Evolutionary conservation across 1,140 invertebrate genomes (phyloP).

Genomic region (Magallana gigas): DNA sequence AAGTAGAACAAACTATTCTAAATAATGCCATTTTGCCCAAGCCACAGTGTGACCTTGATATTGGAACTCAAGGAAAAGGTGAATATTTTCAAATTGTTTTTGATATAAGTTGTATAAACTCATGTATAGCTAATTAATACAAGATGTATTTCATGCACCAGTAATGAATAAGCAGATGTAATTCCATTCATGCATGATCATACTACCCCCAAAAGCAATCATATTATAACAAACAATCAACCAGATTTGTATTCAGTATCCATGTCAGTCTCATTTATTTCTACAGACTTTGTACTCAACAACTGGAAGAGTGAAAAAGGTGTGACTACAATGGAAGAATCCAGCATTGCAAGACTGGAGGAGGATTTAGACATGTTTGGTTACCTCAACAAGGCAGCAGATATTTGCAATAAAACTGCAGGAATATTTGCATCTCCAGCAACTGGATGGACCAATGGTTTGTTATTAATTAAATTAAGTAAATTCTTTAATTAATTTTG

Average conservation of each 20-base stretch:
- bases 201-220: too few relatives aligned
- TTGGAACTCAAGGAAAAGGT: conserved; percentile 25
- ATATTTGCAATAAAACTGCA: conserved; percentile 16
- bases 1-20: conserved; percentile 15
- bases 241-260: too few relatives aligned
- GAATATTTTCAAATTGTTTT: neutral
- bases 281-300: neutral
- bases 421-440: conserved; percentile 30
- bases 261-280: too few relatives aligned
- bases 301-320: conserved; percentile 26
- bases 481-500: neutral
- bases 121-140: too few relatives aligned
- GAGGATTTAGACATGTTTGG: conserved; percentile 34
- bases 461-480: neutral
- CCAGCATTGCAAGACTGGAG: conserved; percentile 13
- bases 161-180: too few relatives aligned
- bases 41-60: conserved; percentile 44
- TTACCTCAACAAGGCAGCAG: conserved; percentile 1
- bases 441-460: conserved; percentile 36
- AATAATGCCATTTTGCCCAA: conserved; percentile 43
- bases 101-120: too few relatives aligned
- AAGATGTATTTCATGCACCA: too few relatives aligned
- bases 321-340: conserved; percentile 4
- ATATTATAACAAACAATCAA: too few relatives aligned
- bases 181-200: too few relatives aligned